phyloP scores from a whole-genome alignment of 2,797 vertebrate species.

The Psittacula derbiana region DNA sequence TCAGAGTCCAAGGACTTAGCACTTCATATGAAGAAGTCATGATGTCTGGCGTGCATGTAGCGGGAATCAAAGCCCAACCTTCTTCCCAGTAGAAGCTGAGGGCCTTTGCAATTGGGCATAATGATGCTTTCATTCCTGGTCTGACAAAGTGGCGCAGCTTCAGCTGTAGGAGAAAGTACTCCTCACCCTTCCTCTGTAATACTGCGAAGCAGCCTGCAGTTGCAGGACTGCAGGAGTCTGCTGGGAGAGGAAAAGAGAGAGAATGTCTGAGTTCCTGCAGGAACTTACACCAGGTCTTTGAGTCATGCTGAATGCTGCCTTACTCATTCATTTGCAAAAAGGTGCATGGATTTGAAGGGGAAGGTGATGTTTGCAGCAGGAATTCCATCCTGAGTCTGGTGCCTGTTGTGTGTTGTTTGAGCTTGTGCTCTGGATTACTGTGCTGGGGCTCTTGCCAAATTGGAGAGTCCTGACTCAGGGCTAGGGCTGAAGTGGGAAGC shows the following conservation, averaged over 20 bases:
- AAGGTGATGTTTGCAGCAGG: not conserved
- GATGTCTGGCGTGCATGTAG: not conserved
- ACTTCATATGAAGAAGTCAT: not conserved
- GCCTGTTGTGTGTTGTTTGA: rapidly evolving
- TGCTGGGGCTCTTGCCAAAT: not conserved
- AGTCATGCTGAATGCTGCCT: not conserved
- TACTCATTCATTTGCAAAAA: not conserved
- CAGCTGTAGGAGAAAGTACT: not conserved
- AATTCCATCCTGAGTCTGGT: not conserved
- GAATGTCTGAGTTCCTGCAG: not conserved
- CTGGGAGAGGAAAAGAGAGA: not conserved
- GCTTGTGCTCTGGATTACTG: not conserved
- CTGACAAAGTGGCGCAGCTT: not conserved
- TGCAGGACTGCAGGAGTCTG: not conserved
- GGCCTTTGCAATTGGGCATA: not conserved
- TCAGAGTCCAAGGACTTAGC: not conserved
- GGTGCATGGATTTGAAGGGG: not conserved
- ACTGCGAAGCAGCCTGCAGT: not conserved
- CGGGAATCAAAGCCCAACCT: not conserved
- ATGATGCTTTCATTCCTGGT: not conserved
- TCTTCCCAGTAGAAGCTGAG: not conserved
- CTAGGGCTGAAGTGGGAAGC: not conserved
- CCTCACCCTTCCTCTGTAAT: not conserved
- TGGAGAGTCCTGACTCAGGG: not conserved
- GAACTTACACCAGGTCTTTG: not conserved